phyloP scores from a whole-genome alignment of 2,888 invertebrate species.

The Lycophotia porphyrea region DNA sequence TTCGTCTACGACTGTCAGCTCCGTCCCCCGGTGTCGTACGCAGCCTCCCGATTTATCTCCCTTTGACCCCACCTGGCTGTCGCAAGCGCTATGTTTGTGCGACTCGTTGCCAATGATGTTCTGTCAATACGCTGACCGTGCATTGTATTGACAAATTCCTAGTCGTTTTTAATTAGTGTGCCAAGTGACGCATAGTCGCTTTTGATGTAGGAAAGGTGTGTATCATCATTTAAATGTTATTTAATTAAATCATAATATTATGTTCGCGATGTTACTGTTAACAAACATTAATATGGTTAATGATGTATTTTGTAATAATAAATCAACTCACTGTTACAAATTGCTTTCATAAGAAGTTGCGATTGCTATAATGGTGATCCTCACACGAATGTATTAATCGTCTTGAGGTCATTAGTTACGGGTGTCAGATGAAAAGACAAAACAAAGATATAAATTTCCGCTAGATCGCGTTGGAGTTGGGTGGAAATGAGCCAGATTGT shows the following conservation, averaged over 20 bases:
- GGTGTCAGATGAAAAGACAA: slow-evolving; percentile 70
- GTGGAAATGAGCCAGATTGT: slow-evolving; percentile 72
- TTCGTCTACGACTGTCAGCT: slow-evolving; percentile 85
- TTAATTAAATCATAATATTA: slow-evolving; percentile 56
- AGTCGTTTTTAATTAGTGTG: slow-evolving; percentile 79
- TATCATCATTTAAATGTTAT: slow-evolving; percentile 51
- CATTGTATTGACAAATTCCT: slow-evolving; percentile 83
- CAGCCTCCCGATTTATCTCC: slow-evolving; percentile 88
- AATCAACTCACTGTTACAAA: slow-evolving; percentile 58
- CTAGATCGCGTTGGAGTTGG: slow-evolving; percentile 55
- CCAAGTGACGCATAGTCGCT: slow-evolving; percentile 78
- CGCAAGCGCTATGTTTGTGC: slow-evolving; percentile 79
- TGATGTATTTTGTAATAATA: slow-evolving; percentile 55
- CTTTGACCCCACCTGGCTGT: slow-evolving; percentile 87
- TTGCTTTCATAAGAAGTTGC: slow-evolving; percentile 52
- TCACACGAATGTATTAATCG: slow-evolving; percentile 60
- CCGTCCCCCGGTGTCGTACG: slow-evolving; percentile 77
- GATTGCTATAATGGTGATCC: slow-evolving; percentile 57
- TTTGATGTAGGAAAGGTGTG: slow-evolving; percentile 64
- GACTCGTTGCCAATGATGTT: slow-evolving; percentile 86
- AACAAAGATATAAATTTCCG: slow-evolving; percentile 67
- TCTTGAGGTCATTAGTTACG: slow-evolving; percentile 63
- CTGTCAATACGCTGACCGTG: slow-evolving; percentile 88
- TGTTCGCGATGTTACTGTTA: slow-evolving; percentile 19
- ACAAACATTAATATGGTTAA: slow-evolving; percentile 29